These are phyloP conservation scores for Sesamia nonagrioides DNA, from an alignment of 1,140 invertebrate genomes.

Conservation along the genomic window DNA sequence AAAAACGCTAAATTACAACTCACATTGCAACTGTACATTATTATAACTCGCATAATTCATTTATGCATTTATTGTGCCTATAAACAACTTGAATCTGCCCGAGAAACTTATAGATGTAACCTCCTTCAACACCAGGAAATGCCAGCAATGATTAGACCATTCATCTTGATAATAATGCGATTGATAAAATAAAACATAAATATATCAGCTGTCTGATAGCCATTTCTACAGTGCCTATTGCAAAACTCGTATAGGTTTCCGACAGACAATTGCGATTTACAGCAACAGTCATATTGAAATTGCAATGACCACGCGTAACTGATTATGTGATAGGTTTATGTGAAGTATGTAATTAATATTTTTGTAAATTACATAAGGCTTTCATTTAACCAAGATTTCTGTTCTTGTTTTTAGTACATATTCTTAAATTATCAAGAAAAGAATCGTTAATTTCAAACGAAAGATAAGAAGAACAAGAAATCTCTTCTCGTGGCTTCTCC, in stretches of 20 bases:
- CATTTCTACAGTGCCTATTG: background rate
- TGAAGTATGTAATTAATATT: constrained; percentile 13
- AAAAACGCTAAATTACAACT: constrained; percentile 5
- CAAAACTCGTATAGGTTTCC: constrained; percentile 8
- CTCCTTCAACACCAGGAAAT: constrained; percentile 3
- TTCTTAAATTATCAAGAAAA: background rate
- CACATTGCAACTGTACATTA: too few species aligned
- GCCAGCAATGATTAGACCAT: constrained; percentile 15
- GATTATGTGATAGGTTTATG: constrained; percentile 14
- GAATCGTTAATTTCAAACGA: too few species aligned
- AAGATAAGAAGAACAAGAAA: too few species aligned
- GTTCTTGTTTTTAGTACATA: background rate
- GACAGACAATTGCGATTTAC: background rate
- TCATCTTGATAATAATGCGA: constrained; percentile 33
- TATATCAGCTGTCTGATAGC: constrained; percentile 12
- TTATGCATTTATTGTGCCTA: background rate
- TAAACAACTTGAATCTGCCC: background rate
- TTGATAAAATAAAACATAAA: background rate
- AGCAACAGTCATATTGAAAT: background rate
- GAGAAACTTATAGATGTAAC: background rate
- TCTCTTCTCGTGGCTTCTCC: too few species aligned
- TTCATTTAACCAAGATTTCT: background rate
- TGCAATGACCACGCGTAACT: constrained; percentile 25
- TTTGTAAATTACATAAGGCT: background rate
- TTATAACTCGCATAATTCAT: background rate